Evolutionary conservation across 2,888 invertebrate species (phyloP).

Genomic region (Perizoma flavofasciatum): DNA sequence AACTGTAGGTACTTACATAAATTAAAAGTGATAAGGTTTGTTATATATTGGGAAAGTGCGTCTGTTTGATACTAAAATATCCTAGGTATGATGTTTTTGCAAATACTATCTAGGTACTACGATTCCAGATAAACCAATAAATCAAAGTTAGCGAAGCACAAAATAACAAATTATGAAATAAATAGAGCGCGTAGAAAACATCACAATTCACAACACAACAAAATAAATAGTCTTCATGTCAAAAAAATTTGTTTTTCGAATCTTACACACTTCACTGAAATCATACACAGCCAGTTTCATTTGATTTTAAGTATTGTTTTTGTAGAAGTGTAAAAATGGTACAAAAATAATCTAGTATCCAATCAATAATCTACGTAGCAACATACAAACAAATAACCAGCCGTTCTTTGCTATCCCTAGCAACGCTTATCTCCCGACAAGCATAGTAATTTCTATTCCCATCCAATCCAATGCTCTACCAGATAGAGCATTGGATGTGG

Average conservation of each 20-base stretch:
- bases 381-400: constrained; percentile 69
- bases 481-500: neutral
- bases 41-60: constrained; percentile 7
- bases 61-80: constrained; percentile 15
- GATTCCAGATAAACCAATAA: constrained; percentile 15
- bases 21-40: constrained; percentile 5
- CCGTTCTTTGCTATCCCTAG: constrained; percentile 36
- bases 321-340: constrained; percentile 12
- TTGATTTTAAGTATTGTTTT: constrained; percentile 2
- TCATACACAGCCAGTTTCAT: constrained; percentile 29
- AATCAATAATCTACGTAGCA: constrained; percentile 62
- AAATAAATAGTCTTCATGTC: constrained; percentile 47
- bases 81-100: constrained; percentile 16
- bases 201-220: constrained; percentile 33
- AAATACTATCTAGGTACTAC: constrained; percentile 1
- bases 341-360: constrained; percentile 33
- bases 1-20: constrained; percentile 5
- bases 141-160: constrained; percentile 31
- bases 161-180: constrained; percentile 50
- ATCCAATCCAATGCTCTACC: neutral
- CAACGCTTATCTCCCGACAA: too few species aligned
- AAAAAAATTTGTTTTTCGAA: constrained; percentile 56
- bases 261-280: constrained; percentile 44
- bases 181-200: constrained; percentile 48
- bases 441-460: too few species aligned